Conservation (phyloP, 2,113 vertebrate species). For the Chaetura pelagica region DNA sequence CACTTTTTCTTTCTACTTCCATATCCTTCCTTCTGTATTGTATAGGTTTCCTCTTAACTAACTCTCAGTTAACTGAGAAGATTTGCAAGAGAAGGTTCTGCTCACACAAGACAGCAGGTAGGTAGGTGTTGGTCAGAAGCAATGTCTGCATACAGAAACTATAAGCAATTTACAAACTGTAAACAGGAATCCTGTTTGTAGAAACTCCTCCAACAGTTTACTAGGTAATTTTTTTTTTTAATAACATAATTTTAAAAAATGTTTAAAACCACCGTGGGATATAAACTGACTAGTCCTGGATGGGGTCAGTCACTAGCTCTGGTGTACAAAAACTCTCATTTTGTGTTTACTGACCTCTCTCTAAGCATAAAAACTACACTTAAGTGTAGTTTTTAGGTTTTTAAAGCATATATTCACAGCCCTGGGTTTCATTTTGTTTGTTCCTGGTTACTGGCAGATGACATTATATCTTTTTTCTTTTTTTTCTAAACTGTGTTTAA, state of each 20-base stretch:
- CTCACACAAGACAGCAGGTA: fast-evolving
- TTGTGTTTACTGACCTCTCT: background rate
- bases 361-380: too few species aligned
- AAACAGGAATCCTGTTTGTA: background rate
- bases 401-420: fast-evolving
- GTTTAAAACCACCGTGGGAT: background rate
- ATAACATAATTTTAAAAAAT: background rate
- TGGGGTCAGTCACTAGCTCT: fast-evolving
- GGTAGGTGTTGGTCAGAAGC: background rate
- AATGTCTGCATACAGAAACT: fast-evolving
- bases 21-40: fast-evolving
- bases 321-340: fast-evolving
- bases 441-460: background rate
- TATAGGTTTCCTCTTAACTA: background rate
- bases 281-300: too few species aligned
- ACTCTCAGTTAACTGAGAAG: background rate
- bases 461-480: too few species aligned
- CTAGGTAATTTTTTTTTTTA: too few species aligned
- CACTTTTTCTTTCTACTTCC: background rate
- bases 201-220: background rate
- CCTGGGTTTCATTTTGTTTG: background rate
- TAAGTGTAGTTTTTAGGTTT: background rate
- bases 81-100: background rate
- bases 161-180: background rate
- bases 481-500: background rate